Evolutionary conservation across 2,113 vertebrate genomes (phyloP), one percentile per base, ranked within the genome.

Genomic region (Rhodinocichla rosea): DNA sequence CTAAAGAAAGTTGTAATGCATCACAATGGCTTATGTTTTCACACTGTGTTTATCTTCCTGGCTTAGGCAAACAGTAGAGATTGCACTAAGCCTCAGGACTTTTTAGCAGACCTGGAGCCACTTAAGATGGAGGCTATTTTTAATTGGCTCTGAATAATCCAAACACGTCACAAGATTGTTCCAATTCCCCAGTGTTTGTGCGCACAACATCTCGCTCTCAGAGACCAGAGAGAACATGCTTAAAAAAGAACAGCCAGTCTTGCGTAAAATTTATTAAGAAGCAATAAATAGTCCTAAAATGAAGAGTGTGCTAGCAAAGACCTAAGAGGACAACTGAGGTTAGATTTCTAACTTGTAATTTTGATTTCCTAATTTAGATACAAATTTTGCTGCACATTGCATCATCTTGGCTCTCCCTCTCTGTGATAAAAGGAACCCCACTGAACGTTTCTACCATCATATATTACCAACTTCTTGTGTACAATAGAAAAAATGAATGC

Each of bases 51-150:
- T 95, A 92, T 94, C 92, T 91, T 90, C 52, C 83, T 83, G 56
- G 44, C 76, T 90, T 77, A 77, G 75, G 32, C 75, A 88, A 95
- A 92, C 79, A 87, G 78, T 20, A 63, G 78, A 68, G 63, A 83
- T 15, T 83, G 50, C 82, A 86, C 74, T 95, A 94, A 88, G 56
- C 70, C 71, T 83, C 30, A 28, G 39, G 92, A 74, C 32, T 21
- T 73, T 95, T 92, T 47, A 83, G 64, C 24, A 80, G 63, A 93
- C 83, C 73, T 63, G 56, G 67, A 96, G 85, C 71, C 85, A 95
- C 88, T 77, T 89, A 83, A 83, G 56, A 90, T 52, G 47, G 75
- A 93, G 52, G 76, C 71, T 95, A 95, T 96, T 96, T 96, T 90
- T 94, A 96, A 90, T 91, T 91, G 68, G 45, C 85, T 92, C 26